Base-by-base conservation (phyloP, 2,888 invertebrate genomes). In the Gisinianus flammeolus region DNA sequence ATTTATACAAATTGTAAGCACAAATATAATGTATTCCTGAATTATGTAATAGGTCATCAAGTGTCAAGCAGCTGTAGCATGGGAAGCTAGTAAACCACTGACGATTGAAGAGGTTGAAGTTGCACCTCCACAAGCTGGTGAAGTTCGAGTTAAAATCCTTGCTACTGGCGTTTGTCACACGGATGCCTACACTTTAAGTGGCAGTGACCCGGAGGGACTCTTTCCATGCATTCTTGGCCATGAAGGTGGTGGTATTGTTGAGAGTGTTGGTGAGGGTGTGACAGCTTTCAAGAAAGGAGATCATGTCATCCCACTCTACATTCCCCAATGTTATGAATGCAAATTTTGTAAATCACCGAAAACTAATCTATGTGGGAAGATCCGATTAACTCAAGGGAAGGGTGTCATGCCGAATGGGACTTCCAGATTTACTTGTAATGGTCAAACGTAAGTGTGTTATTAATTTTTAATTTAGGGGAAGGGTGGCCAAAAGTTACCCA, bases 171-270 rank as follows among this genome's bases (percentile, higher is more conserved):
- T 97, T 19, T 97, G 97, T 86, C 97, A 97, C 86, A 97, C 97
- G 0, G 97, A 97, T 88, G 93, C 95, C 0, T 96, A 94, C 86
- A 96, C 97, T 0, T 88, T 95, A 35, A 91, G 71, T 44, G 80
- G 80, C 5, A 22, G 24, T 22, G 80, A 80, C 35, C 80, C 80
- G 2, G 80, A 80, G 76, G 80, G 80, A 22, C 2, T 92, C 24
- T 97, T 97, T 85, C 98, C 98, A 0, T 93, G 94, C 2, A 89
- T 99, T 83, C 89, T 99, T 67, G 99, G 99, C 0, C 99, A 99
- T 86, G 99, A 99, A 88, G 98, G 98, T 52, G 93, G 92, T 77
- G 98, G 98, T 54, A 91, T 98, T 85, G 97, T 98, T n/a, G 98
- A 98, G 87, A 97, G 97, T 87, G 91, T 98, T 70, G 98, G 98